Evolutionary conservation across 2,888 invertebrate species (phyloP), one percentile per base, ranked within the genome.

Genomic region (Yponomeuta cagnagella): DNA sequence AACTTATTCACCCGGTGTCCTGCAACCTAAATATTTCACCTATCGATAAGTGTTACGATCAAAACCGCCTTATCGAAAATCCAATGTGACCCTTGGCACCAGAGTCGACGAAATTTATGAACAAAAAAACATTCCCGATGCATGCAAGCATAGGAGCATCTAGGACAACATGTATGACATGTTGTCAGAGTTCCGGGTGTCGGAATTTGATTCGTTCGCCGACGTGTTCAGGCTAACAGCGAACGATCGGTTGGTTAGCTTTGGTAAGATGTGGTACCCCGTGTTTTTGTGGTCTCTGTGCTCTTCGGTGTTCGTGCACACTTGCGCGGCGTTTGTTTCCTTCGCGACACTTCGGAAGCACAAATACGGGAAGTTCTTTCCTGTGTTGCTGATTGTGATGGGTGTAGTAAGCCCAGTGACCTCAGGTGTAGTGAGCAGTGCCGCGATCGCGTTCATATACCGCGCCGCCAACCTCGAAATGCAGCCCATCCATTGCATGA

Each of bases 201-300:
- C 93, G 74, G 93, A 95, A 84, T 92, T 95, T 80, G 95, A 95
- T 86, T 94, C 95, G 72, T 93, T 95, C 78, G 93, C 94, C 76
- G 94, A 95, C 91, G 95, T 95, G 81, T 93, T 95, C 78, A 94
- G 94, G 76, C 87, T 95, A 76, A 94, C 94, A 74, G 93, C 95
- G 73, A 93, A 93, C 75, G 94, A 94, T 79, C 94, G 94, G 72
- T 90, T 95, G 76, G 94, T 94, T 84, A 95, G 95, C 73, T 95
- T 96, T 93, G 92, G 95, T 92, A 98, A 98, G 90, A 98, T 98
- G 96, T 98, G 98, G 98, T 98, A 98, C 88, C 97, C 98, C 83
- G 96, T 98, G 84, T 98, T 98, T 91, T 93, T 98, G 80, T 98
- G 98, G 98, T 97, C 97, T 73, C 93, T 98, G 81, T 97, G 98